Conservation (phyloP, 2,797 vertebrate species). For the Gymnothorax javanicus region DNA sequence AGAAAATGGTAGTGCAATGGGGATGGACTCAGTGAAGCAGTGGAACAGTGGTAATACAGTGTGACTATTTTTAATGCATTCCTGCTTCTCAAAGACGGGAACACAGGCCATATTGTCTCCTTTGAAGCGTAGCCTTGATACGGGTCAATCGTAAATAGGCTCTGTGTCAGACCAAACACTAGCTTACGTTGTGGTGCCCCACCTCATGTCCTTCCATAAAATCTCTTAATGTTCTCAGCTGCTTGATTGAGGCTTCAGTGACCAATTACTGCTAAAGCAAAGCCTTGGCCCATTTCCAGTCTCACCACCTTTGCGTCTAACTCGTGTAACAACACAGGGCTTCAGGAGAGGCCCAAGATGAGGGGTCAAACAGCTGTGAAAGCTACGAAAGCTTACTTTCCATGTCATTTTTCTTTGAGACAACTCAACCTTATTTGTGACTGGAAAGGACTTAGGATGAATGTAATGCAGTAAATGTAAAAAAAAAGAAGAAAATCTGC, state of each 20-base stretch:
- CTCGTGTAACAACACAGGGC: background rate
- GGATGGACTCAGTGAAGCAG: background rate
- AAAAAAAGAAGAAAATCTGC: background rate
- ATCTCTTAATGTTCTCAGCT: background rate
- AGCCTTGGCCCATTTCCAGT: background rate
- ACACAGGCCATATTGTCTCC: constrained; percentile 31
- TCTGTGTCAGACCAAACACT: constrained; percentile 25
- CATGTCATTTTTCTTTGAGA: background rate
- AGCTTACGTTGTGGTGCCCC: constrained; percentile 26
- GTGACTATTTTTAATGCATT: constrained; percentile 64
- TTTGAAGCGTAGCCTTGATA: background rate
- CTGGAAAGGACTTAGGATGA: background rate
- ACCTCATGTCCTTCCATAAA: constrained; percentile 8
- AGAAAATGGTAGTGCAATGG: background rate
- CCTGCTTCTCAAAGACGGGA: constrained; percentile 47
- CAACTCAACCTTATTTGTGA: constrained; percentile 17
- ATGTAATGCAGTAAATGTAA: background rate
- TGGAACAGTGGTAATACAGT: constrained; percentile 29
- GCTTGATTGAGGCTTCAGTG: background rate
- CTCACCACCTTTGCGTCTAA: constrained; percentile 5
- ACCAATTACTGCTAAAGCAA: background rate
- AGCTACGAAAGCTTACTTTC: constrained; percentile 22
- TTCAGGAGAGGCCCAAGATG: constrained; percentile 18
- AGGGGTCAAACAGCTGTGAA: constrained; percentile 36
- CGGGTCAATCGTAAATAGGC: constrained; percentile 27